phyloP scores from a whole-genome alignment of 2,797 vertebrate genomes.

The Cottoperca gobio region DNA sequence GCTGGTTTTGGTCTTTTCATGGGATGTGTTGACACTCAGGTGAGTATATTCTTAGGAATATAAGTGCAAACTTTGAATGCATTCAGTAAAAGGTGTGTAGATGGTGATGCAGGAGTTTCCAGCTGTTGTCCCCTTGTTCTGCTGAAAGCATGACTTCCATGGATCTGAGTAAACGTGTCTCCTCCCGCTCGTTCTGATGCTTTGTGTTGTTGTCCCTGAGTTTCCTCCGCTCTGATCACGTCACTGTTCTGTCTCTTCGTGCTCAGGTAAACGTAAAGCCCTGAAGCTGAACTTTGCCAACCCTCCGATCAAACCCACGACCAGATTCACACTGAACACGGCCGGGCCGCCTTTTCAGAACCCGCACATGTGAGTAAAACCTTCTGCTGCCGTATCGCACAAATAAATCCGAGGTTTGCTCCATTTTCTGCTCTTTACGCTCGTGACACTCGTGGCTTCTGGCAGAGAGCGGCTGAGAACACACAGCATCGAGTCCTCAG shows the following conservation, averaged over 20 bases:
- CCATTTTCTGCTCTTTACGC: background rate
- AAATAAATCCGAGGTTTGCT: background rate
- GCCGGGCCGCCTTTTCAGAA: slow-evolving; percentile 94
- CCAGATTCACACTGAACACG: slow-evolving; percentile 95
- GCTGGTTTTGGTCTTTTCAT: slow-evolving; percentile 17
- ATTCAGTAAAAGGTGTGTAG: background rate
- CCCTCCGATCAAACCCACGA: slow-evolving; percentile 94
- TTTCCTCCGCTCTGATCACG: background rate
- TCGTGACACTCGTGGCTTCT: background rate
- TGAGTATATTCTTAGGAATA: slow-evolving; percentile 7
- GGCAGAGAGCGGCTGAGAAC: slow-evolving; percentile 97
- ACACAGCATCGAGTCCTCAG: slow-evolving; percentile 98
- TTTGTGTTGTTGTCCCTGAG: slow-evolving; percentile 13
- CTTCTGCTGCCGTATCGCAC: background rate
- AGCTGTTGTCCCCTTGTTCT: background rate
- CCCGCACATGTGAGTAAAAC: slow-evolving; percentile 95
- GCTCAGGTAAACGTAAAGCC: slow-evolving; percentile 98
- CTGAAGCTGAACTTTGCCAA: slow-evolving; percentile 99
- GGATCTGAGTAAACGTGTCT: slow-evolving; percentile 39
- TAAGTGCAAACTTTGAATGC: background rate
- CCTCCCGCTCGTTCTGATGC: no score
- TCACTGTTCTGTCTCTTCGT: slow-evolving; percentile 4
- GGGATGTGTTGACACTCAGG: background rate
- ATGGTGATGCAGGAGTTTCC: slow-evolving; percentile 20
- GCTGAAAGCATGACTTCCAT: slow-evolving; percentile 49